phyloP scores from a whole-genome alignment of 2,797 vertebrate species.

The Gymnothorax javanicus region DNA sequence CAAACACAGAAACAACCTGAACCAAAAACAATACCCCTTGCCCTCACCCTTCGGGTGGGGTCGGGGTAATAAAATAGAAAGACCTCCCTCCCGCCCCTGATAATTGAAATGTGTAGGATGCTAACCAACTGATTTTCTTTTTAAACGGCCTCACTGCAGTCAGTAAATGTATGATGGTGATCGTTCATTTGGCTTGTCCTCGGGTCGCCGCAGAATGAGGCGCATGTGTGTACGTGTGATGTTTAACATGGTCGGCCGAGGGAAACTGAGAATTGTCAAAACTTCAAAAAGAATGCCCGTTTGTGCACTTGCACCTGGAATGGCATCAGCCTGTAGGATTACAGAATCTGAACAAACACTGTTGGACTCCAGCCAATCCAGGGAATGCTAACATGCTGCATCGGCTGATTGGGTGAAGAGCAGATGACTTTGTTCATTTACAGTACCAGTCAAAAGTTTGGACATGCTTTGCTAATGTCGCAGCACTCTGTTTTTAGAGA shows the following conservation, averaged over 20 bases:
- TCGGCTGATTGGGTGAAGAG: background rate
- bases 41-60: too few relatives aligned
- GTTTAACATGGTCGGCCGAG: background rate
- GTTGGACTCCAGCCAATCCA: background rate
- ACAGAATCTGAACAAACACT: background rate
- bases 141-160: too few relatives aligned
- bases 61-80: too few relatives aligned
- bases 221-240: background rate
- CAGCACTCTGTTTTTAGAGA: too few relatives aligned
- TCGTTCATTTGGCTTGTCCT: background rate
- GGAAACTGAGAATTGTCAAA: conserved; percentile 32
- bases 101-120: too few relatives aligned
- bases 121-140: too few relatives aligned
- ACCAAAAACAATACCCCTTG: too few relatives aligned
- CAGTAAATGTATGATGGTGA: too few relatives aligned
- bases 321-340: conserved; percentile 39
- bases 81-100: too few relatives aligned
- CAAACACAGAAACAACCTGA: too few relatives aligned
- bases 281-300: conserved; percentile 37
- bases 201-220: background rate
- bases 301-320: conserved; percentile 28
- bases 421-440: conserved; percentile 32
- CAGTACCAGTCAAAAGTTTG: background rate
- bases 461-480: too few relatives aligned
- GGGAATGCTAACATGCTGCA: background rate